Evolutionary conservation across 2,797 vertebrate species (phyloP).

Genomic region (Toxotes lorentzi): DNA sequence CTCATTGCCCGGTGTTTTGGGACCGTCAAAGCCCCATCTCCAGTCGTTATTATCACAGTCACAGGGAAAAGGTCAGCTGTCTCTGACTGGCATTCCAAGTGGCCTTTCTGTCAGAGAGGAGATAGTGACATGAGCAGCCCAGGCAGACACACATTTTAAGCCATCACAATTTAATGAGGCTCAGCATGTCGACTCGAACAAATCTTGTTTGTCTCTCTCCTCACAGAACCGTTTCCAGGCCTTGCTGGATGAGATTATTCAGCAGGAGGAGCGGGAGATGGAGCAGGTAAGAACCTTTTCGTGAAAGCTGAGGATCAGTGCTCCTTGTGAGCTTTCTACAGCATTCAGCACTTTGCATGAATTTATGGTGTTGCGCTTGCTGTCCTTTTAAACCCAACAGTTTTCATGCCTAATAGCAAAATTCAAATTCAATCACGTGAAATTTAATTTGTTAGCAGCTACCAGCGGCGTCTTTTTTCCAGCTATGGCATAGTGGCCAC

Average conservation of each 20-base stretch:
- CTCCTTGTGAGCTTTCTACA: slow-evolving; percentile 29
- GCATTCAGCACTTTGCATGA: slow-evolving; percentile 48
- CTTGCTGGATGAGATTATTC: slow-evolving; percentile 94
- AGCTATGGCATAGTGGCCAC: slow-evolving; percentile 21
- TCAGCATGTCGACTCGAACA: slow-evolving; percentile 58
- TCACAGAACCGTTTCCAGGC: slow-evolving; percentile 94
- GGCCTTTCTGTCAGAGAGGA: slow-evolving; percentile 76
- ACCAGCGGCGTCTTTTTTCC: slow-evolving; percentile 18
- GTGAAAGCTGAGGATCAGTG: slow-evolving; percentile 35
- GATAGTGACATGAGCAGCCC: slow-evolving; percentile 66
- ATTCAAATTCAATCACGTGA: slow-evolving; percentile 42
- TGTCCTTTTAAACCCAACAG: slow-evolving; percentile 13
- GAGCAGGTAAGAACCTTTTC: slow-evolving; percentile 89
- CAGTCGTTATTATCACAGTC: slow-evolving; percentile 75
- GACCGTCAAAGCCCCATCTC: slow-evolving; percentile 66
- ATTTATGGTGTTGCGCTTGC: slow-evolving; percentile 12
- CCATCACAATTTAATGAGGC: slow-evolving; percentile 73
- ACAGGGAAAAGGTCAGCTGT: slow-evolving; percentile 81
- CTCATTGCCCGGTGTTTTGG: slow-evolving; percentile 59
- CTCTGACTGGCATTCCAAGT: slow-evolving; percentile 79
- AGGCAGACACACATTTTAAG: slow-evolving; percentile 61
- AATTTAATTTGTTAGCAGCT: slow-evolving; percentile 47
- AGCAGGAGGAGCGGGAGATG: slow-evolving; percentile 96
- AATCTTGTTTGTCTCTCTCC: slow-evolving; percentile 60
- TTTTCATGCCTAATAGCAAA: slow-evolving; percentile 32